Percentiles rank a stretch among this genome's conserved stretches.
These are phyloP conservation scores for Melipona quadrifasciata DNA, from an alignment of 1,140 invertebrate genomes.

Conservation along the genomic window DNA sequence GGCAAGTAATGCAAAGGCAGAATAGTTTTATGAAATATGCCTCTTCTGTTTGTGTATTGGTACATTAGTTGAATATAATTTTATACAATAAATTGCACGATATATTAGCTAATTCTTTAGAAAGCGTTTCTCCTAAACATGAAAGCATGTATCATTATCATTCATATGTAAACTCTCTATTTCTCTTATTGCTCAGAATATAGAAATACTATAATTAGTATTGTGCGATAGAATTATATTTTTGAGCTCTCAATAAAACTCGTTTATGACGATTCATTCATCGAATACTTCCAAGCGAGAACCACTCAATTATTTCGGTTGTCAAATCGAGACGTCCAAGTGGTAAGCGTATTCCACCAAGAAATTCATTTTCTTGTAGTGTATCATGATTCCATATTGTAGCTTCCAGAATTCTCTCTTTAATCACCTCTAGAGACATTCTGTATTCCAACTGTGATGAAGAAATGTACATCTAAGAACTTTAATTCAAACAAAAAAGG, in stretches of 20 bases:
- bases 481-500: background rate
- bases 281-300: slow-evolving; percentile 85
- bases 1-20: slow-evolving; percentile 28
- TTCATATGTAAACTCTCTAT: background rate
- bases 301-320: slow-evolving; percentile 91
- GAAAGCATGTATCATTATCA: background rate
- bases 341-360: slow-evolving; percentile 93
- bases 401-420: slow-evolving; percentile 90
- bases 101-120: background rate
- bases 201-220: slow-evolving; percentile 37
- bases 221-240: slow-evolving; percentile 51
- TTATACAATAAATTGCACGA: background rate
- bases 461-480: slow-evolving; percentile 24
- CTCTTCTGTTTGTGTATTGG: slow-evolving; percentile 4
- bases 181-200: slow-evolving; percentile 3
- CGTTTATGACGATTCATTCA: slow-evolving; percentile 54
- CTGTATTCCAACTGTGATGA: slow-evolving; percentile 91
- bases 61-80: slow-evolving; percentile 2
- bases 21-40: slow-evolving; percentile 43
- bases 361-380: slow-evolving; percentile 97
- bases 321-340: slow-evolving; percentile 87
- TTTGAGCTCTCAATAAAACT: slow-evolving; percentile 55
- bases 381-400: slow-evolving; percentile 97
- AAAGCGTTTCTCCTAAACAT: background rate
- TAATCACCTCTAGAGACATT: slow-evolving; percentile 91